Base-by-base conservation (phyloP, 2,113 vertebrate species). In the Anthoscopus minutus region DNA sequence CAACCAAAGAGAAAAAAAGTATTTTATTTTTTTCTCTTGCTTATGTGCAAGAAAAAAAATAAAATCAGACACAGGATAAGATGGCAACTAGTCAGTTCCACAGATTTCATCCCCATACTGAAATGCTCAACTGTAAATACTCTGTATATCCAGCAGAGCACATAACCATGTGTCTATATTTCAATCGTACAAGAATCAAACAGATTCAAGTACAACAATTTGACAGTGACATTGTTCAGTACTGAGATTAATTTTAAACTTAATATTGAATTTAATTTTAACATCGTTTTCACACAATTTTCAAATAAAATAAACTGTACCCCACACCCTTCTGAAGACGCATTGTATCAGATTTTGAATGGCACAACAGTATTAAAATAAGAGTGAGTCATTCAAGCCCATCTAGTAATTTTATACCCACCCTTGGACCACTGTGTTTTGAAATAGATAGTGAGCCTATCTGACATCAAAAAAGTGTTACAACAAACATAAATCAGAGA, bases 241-340 rank as follows among this genome's bases (percentile, higher is more conserved):
- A 37, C 2, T 33, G 17, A 82, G 35, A 5, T 27, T 35, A n/a
- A 15, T 35, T 84, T 91, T 57, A 69, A 87, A 61, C 19, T 37
- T n/a, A 35, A 38, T 21, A 33, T 1, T 3, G 5, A 45, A 25
- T 70, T 73, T 40, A 16, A 33, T 69, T 84, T 73, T 42, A 37
- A 15, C n/a, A 42, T 33, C 0, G 0, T 35, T 57, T 64, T 53
- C 25, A 57, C 5, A 62, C 8, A 45, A 38, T 21, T 80, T 35
- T 7, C n/a, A 79, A 74, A 56, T 25, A 30, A 58, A 76, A 44
- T 17, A 42, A 53, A 30, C 13, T 8, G 11, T 20, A 42, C 5
- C 9, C 6, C 19, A 40, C 12, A 60, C 11, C 9, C 37, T 24
- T 47, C 15, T 25, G 22, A 24, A 50, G 31, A 38, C 53, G 30